A percentile compares a stretch with the other conserved stretches of the same genome.
Conservation (phyloP, 2,888 invertebrate genomes). For the Endomychus coccineus region DNA sequence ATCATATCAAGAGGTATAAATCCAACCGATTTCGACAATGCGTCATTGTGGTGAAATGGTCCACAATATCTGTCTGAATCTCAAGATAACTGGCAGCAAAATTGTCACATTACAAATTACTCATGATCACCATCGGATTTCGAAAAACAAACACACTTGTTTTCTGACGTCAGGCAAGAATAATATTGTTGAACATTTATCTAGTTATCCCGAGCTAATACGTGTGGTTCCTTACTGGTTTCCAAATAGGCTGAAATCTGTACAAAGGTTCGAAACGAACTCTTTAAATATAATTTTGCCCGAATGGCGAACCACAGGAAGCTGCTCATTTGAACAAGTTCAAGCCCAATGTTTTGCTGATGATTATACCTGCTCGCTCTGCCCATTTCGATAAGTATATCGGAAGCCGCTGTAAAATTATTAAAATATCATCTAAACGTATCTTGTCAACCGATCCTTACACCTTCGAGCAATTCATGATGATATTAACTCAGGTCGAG, state of each 20-base stretch:
- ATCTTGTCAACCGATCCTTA: too few species aligned
- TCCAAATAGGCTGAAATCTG: not conserved
- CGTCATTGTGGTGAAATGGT: constrained; percentile 3
- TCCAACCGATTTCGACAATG: constrained; percentile 3
- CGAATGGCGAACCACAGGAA: constrained; percentile 1
- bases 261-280: not conserved
- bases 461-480: too few species aligned
- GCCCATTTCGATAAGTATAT: constrained; percentile 4
- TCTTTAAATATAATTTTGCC: not conserved
- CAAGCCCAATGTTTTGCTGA: too few species aligned
- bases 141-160: constrained; percentile 1
- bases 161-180: not conserved
- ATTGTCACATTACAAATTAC: constrained; percentile 2
- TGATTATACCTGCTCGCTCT: constrained; percentile 2
- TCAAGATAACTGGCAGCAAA: constrained; percentile 1
- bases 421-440: too few species aligned
- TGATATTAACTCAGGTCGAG: too few species aligned
- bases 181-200: not conserved
- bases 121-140: not conserved
- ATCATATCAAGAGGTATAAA: constrained; percentile 5
- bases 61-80: constrained; percentile 1
- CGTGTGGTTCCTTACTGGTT: not conserved
- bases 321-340: too few species aligned
- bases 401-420: too few species aligned
- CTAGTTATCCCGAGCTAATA: not conserved